phyloP scores from a whole-genome alignment of 2,797 vertebrate species.

The Halcyon smyrnensis region DNA sequence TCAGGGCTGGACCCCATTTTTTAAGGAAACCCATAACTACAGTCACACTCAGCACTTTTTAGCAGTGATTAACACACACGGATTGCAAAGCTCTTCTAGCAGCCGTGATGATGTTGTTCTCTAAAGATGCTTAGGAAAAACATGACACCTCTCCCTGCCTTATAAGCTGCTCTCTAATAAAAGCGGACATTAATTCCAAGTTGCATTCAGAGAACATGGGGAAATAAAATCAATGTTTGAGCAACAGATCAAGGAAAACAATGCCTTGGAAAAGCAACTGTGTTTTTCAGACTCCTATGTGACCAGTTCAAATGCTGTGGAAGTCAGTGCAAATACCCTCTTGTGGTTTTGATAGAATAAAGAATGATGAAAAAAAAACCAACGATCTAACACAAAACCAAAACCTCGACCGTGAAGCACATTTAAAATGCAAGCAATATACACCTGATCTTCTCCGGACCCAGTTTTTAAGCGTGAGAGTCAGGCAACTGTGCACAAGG shows the following conservation, averaged over 20 bases:
- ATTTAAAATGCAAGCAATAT: neutral
- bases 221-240: slow-evolving; percentile 38
- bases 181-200: slow-evolving; percentile 9
- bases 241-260: slow-evolving; percentile 21
- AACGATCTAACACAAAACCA: neutral
- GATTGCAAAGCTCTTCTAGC: neutral
- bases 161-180: slow-evolving; percentile 7
- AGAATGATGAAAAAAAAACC: neutral
- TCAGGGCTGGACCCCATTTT: neutral
- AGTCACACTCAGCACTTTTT: neutral
- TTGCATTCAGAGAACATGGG: neutral
- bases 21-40: neutral
- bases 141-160: neutral
- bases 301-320: neutral
- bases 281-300: neutral
- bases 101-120: neutral
- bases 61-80: neutral
- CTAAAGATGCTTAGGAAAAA: neutral
- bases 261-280: neutral
- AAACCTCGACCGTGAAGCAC: neutral
- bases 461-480: neutral
- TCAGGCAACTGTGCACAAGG: neutral
- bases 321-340: neutral
- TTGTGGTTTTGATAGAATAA: neutral
- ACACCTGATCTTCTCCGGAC: neutral